Evolutionary conservation across 2,888 invertebrate genomes (phyloP), one percentile per base, ranked within the genome.

Genomic region (Anodontia alba): DNA sequence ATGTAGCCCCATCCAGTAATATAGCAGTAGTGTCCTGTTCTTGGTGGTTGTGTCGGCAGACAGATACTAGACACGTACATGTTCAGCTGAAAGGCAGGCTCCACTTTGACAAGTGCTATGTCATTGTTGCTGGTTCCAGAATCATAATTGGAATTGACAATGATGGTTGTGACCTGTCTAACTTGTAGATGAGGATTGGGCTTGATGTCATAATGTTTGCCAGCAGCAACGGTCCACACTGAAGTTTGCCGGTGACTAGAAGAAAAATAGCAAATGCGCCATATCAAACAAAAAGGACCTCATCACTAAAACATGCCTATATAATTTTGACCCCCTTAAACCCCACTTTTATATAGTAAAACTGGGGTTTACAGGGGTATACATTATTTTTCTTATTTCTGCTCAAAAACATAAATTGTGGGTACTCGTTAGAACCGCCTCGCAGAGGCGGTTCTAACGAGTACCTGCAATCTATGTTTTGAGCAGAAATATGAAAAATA

Each of bases 1-100:
- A 88, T 88, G n/a, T 87, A 89, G 33, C 91, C 92, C 87, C 90
- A 92, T 17, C 92, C 92, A 0, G 90, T 90, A 3, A 89, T 84
- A 76, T 89, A 90, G 51, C 91, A 90, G 17, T 78, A 62, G 3
- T 83, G 80, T 5, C 87, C 89, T 20, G 70, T 49, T 7, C 23
- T 23, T 0, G 83, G 86, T 8, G 73, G 57, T 17, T 26, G 10
- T 8, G 62, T n/a, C 5, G 92, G 90, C 49, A 91, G 77, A 79
- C 92, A 92, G 0, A 78, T 87, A 15, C 86, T 72, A 51, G 79
- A 82, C 20, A 92, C 86, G 68, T 87, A 86, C 43, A 76, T 70
- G 20, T 86, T 90, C 15, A 88, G 31, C 17, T 68, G 80, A 38
- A 90, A 86, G 0, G 92, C 90, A 8, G 62, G n/a, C 8, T 75